These are phyloP conservation scores for Macrosteles quadrilineatus DNA, from an alignment of 1,140 invertebrate species.

Conservation along the genomic window DNA sequence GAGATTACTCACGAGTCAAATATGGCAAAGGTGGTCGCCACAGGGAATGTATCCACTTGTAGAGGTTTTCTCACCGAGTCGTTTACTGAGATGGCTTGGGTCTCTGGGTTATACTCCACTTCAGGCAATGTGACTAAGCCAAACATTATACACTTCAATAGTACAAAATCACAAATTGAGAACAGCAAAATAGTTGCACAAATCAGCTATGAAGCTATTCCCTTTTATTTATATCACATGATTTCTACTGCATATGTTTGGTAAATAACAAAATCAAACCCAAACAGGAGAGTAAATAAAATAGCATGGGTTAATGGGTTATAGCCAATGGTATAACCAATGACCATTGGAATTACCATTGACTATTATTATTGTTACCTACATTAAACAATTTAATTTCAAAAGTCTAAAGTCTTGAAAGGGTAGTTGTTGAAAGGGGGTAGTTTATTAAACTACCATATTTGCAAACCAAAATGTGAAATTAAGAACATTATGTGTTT, in stretches of 20 bases:
- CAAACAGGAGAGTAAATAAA: too few relatives aligned
- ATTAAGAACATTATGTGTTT: too few relatives aligned
- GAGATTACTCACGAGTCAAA: slow-evolving; percentile 64
- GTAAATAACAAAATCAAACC: slow-evolving; percentile 6
- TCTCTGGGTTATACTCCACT: slow-evolving; percentile 65
- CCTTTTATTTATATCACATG: background rate
- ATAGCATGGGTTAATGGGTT: too few relatives aligned
- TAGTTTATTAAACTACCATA: too few relatives aligned
- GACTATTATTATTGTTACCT: too few relatives aligned
- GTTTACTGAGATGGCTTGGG: slow-evolving; percentile 61
- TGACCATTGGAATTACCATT: too few relatives aligned
- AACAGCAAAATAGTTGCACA: background rate
- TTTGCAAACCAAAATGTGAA: too few relatives aligned
- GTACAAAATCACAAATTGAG: background rate
- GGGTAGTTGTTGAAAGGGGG: too few relatives aligned
- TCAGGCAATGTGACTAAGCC: slow-evolving; percentile 66
- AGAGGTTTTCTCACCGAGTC: slow-evolving; percentile 55
- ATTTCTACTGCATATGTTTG: background rate
- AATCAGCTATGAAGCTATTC: background rate
- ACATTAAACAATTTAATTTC: too few relatives aligned
- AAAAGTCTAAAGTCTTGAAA: too few relatives aligned
- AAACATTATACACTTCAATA: slow-evolving; percentile 32
- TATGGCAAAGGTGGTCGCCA: slow-evolving; percentile 70
- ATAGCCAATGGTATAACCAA: too few relatives aligned
- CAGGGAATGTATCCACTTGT: slow-evolving; percentile 58